Conservation (phyloP, 2,888 invertebrate genomes). For the Dryocosmus kuriphilus region DNA sequence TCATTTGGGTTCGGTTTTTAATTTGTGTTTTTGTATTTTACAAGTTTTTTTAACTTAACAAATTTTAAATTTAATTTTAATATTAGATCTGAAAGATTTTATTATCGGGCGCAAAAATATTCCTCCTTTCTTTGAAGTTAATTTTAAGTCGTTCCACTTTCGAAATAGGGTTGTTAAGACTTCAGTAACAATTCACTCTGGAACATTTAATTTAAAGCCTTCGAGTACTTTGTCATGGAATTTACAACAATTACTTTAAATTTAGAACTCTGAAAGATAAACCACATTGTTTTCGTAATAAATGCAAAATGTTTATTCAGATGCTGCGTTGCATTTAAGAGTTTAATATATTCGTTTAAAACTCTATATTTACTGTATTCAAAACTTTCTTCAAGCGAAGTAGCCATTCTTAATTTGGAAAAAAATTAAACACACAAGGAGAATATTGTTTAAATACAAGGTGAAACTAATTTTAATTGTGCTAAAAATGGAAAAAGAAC, state of each 20-base stretch:
- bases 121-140: neutral
- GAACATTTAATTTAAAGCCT: conserved; percentile 2
- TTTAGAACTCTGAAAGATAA: neutral
- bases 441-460: neutral
- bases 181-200: neutral
- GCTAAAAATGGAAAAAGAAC: neutral
- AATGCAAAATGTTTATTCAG: neutral
- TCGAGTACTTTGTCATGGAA: neutral
- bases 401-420: neutral
- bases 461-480: neutral
- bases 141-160: neutral
- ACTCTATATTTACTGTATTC: no score
- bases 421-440: neutral
- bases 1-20: no score
- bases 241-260: neutral
- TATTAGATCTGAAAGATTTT: neutral
- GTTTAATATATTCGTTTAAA: neutral
- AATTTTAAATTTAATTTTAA: neutral
- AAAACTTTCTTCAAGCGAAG: neutral
- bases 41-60: neutral
- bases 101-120: neutral
- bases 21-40: no score
- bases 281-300: neutral
- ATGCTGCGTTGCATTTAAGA: neutral
- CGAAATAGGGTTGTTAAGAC: neutral